These are phyloP conservation scores for Scytalopus superciliaris DNA, from an alignment of 2,113 vertebrate genomes.

Conservation along the genomic window DNA sequence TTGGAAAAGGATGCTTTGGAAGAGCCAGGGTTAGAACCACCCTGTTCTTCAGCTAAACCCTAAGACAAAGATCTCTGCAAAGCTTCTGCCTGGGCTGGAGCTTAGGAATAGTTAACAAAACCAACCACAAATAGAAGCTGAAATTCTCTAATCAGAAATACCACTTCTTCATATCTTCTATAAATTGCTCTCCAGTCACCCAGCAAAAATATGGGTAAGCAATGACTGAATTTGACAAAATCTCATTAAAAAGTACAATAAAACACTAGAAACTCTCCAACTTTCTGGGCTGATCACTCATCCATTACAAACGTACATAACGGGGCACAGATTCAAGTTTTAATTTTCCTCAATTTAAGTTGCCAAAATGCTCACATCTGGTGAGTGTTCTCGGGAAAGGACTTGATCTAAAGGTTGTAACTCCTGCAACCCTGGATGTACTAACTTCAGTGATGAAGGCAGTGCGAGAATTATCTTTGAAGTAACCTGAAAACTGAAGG, in stretches of 20 bases:
- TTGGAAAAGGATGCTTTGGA: background rate
- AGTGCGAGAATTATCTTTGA: background rate
- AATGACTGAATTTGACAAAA: slow-evolving; percentile 29
- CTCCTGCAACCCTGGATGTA: background rate
- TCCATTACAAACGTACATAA: slow-evolving; percentile 25
- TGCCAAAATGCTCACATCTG: slow-evolving; percentile 56
- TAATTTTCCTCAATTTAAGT: slow-evolving; percentile 1
- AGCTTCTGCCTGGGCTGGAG: background rate
- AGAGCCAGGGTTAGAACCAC: background rate
- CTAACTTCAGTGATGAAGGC: background rate
- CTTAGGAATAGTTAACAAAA: background rate
- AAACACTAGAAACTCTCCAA: slow-evolving; percentile 15
- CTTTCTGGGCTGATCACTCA: slow-evolving; percentile 27
- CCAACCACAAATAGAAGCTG: background rate
- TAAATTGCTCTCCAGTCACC: slow-evolving; percentile 24
- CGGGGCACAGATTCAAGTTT: slow-evolving; percentile 5
- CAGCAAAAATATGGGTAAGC: slow-evolving; percentile 1
- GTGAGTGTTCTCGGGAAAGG: background rate
- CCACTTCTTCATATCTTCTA: background rate
- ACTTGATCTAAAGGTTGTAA: background rate
- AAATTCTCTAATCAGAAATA: background rate
- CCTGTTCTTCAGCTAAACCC: slow-evolving; percentile 8
- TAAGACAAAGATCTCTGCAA: background rate
- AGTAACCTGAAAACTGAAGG: background rate
- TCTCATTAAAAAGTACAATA: slow-evolving; percentile 33